Evolutionary conservation across 2,113 vertebrate species (phyloP).

Genomic region (Sceloporus undulatus): DNA sequence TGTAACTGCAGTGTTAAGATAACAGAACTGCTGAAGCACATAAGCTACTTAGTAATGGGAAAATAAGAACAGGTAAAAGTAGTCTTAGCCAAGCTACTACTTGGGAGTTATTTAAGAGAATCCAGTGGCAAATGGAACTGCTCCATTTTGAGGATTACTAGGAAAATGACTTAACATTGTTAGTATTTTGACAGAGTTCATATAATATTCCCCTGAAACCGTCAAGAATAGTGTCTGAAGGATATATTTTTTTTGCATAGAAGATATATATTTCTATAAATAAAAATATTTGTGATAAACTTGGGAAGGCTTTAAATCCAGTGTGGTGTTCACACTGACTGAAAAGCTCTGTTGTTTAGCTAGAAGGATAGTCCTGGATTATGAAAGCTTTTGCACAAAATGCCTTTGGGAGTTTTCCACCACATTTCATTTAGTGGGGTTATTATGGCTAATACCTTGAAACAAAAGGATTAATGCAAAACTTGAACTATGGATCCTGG

Average conservation of each 20-base stretch:
- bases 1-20: not conserved
- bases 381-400: slow-evolving; percentile 15
- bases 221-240: not conserved
- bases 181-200: slow-evolving; percentile 11
- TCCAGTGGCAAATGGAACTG: not conserved
- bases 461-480: slow-evolving; percentile 35
- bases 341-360: slow-evolving; percentile 23
- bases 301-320: slow-evolving; percentile 14
- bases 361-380: slow-evolving; percentile 14
- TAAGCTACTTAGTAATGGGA: not conserved
- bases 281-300: not conserved
- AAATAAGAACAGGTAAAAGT: not conserved
- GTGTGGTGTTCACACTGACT: slow-evolving; percentile 7
- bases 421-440: slow-evolving; percentile 34
- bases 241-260: slow-evolving; percentile 22
- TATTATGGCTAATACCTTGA: slow-evolving; percentile 37
- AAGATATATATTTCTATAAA: not conserved
- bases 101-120: slow-evolving; percentile 16
- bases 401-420: slow-evolving; percentile 20
- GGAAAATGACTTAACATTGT: not conserved
- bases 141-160: slow-evolving; percentile 6
- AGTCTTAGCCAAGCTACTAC: not conserved
- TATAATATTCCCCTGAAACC: not conserved
- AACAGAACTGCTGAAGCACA: not conserved
- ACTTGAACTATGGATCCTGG: slow-evolving; percentile 24